Percentiles rank a stretch among this genome's conserved stretches.
Conservation (phyloP, 2,888 invertebrate genomes). For the Spisula subtruncata region DNA sequence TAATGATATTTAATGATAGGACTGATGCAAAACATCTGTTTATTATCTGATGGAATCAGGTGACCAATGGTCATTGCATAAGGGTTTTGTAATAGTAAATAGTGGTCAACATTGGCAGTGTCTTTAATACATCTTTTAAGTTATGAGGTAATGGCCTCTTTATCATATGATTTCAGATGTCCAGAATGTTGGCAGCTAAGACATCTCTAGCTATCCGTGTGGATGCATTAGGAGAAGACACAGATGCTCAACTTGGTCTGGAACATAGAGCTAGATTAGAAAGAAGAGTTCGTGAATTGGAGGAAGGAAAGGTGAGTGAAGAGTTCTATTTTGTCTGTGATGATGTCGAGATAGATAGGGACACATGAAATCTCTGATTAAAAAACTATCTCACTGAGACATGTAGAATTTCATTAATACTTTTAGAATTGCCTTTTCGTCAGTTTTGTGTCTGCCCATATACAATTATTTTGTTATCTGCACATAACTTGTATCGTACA, state of each 20-base stretch:
- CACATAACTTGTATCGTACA: no score
- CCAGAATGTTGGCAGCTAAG: constrained; percentile 98
- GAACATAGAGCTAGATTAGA: constrained; percentile 97
- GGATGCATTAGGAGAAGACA: constrained; percentile 98
- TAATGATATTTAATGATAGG: constrained; percentile 55
- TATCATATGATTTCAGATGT: constrained; percentile 88
- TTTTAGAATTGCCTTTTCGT: neutral
- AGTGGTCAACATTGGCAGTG: no score
- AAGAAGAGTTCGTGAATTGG: constrained; percentile 91
- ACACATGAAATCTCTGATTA: constrained; percentile 50
- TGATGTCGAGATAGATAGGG: constrained; percentile 55
- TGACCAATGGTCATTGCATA: no score
- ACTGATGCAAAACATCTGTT: constrained; percentile 27
- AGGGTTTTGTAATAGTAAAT: no score
- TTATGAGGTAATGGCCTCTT: no score
- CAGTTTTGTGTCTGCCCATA: neutral
- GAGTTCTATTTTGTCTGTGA: constrained; percentile 21
- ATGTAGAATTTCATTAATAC: no score
- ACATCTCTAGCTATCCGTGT: constrained; percentile 96
- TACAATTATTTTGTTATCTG: no score
- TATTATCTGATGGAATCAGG: no score
- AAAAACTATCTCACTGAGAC: constrained; percentile 48
- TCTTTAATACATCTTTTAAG: no score
- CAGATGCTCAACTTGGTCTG: constrained; percentile 93
- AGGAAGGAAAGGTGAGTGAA: constrained; percentile 93